Percentiles rank a stretch among this genome's conserved stretches.
Conservation (phyloP, 2,888 invertebrate species). For the Coenonympha arcania region DNA sequence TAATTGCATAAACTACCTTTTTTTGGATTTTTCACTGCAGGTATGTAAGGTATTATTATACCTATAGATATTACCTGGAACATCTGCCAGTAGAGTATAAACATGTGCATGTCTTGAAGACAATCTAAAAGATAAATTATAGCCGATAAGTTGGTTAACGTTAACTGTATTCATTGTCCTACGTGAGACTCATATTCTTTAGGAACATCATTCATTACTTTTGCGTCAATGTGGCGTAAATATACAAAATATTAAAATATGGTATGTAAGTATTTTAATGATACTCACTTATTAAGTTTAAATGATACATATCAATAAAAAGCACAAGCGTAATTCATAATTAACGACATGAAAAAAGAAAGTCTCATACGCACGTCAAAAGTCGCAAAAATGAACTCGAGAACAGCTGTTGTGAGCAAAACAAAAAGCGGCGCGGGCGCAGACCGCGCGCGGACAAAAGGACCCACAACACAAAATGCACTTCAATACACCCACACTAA, state of each 20-base stretch:
- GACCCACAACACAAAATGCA: conserved; percentile 58
- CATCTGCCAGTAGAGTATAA: no score
- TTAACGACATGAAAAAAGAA: conserved; percentile 15
- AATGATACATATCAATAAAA: background rate
- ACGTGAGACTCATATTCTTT: background rate
- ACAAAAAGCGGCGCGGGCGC: conserved; percentile 53
- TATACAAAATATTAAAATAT: background rate
- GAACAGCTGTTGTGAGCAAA: conserved; percentile 60
- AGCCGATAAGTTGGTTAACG: no score
- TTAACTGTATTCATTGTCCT: background rate
- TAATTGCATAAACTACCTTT: no score
- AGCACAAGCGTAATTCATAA: conserved; percentile 2
- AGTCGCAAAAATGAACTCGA: conserved; percentile 45
- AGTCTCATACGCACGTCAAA: conserved; percentile 38
- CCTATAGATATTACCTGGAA: no score
- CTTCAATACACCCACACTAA: conserved; percentile 70
- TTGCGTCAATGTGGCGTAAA: background rate
- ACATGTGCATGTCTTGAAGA: no score
- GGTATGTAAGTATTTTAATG: background rate
- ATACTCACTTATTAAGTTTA: background rate
- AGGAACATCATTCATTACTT: background rate
- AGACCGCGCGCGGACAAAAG: conserved; percentile 60
- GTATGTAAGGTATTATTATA: no score
- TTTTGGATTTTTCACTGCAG: no score
- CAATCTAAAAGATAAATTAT: no score